These are phyloP conservation scores for Podarcis raffonei DNA, from an alignment of 2,113 vertebrate species.

Conservation along the genomic window DNA sequence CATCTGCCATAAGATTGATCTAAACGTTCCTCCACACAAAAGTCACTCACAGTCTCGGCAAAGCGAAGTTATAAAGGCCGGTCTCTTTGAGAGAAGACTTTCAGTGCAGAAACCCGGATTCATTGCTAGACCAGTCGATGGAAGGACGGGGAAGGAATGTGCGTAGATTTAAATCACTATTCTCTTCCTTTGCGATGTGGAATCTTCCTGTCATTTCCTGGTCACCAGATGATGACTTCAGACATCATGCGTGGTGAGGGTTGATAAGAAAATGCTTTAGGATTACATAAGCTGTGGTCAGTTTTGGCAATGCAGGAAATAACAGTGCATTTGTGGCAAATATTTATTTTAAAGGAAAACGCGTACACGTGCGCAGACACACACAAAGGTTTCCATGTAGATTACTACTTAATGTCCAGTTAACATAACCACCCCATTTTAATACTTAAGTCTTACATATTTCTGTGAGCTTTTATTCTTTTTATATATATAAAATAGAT, in stretches of 20 bases:
- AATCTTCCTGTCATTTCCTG: not conserved
- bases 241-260: not conserved
- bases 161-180: not conserved
- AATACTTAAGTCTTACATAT: not conserved
- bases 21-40: not conserved
- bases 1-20: not conserved
- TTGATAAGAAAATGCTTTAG: not conserved
- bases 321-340: not conserved
- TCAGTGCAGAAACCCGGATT: not conserved
- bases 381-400: not conserved
- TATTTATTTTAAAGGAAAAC: not conserved
- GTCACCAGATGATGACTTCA: not conserved
- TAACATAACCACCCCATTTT: not conserved
- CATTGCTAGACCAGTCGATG: not conserved
- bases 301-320: not conserved
- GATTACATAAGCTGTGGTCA: not conserved
- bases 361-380: accelerated
- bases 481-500: not conserved
- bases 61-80: not conserved
- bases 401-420: too few species aligned
- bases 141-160: not conserved
- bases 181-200: not conserved
- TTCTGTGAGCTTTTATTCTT: not conserved
- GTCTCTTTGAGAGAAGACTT: not conserved
- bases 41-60: not conserved